These are phyloP conservation scores for Lycia hirtaria DNA, from an alignment of 2,888 invertebrate species.

Conservation along the genomic window DNA sequence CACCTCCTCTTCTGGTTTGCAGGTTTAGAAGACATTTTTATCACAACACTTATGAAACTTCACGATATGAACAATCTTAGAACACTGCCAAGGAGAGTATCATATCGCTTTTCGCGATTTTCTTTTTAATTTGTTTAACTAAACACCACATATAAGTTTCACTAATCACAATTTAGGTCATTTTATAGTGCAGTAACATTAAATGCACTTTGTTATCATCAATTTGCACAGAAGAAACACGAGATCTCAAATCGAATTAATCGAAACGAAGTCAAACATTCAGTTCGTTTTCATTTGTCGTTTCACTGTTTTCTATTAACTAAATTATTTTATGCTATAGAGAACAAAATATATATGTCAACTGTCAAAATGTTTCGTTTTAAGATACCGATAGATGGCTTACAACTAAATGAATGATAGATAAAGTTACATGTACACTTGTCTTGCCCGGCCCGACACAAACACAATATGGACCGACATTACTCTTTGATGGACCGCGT, in stretches of 20 bases:
- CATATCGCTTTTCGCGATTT: conserved; percentile 77
- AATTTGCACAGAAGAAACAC: conserved; percentile 74
- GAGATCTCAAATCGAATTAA: conserved; percentile 32
- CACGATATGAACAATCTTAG: conserved; percentile 83
- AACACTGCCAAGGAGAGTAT: conserved; percentile 85
- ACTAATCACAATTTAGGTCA: conserved; percentile 78
- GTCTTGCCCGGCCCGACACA: no score
- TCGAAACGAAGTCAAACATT: conserved; percentile 47
- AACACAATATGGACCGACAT: no score
- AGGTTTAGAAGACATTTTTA: conserved; percentile 81
- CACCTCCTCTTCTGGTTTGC: conserved; percentile 90
- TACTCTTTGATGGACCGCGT: no score
- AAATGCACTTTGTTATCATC: conserved; percentile 77
- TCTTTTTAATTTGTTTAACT: conserved; percentile 58
- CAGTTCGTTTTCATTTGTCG: conserved; percentile 40
- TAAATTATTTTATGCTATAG: no score
- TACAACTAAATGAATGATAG: no score
- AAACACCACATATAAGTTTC: conserved; percentile 63
- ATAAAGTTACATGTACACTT: no score
- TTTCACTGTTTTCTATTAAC: neutral
- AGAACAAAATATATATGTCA: no score
- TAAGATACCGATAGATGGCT: no score
- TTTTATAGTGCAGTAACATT: conserved; percentile 75
- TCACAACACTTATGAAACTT: conserved; percentile 74
- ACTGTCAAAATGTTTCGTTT: no score